Conservation (phyloP, 2,797 vertebrate species). For the Siniperca scherzeri region DNA sequence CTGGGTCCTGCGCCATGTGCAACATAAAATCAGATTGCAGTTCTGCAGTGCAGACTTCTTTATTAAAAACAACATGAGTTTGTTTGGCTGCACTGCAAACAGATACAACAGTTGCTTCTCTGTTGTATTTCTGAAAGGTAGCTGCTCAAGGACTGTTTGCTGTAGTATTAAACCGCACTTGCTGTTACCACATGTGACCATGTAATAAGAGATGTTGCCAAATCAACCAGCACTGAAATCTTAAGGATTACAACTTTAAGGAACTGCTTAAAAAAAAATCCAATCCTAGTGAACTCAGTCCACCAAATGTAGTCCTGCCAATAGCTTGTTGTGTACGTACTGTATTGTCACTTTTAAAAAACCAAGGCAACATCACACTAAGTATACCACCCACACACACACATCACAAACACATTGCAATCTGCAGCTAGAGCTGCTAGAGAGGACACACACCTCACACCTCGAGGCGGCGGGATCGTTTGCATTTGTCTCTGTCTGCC, state of each 20-base stretch:
- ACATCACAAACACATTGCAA: background rate
- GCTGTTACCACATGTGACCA: no score
- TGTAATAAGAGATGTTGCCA: no score
- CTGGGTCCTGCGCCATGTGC: no score
- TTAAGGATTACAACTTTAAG: no score
- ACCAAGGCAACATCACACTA: no score
- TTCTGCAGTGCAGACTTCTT: no score
- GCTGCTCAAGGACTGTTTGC: no score
- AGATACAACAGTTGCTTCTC: background rate
- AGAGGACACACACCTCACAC: constrained; percentile 15
- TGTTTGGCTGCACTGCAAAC: background rate
- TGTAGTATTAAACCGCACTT: no score
- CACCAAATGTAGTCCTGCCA: no score
- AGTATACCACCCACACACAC: background rate
- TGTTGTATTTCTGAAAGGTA: no score
- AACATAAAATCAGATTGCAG: no score
- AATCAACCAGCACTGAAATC: background rate
- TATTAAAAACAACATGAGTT: no score
- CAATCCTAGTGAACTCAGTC: background rate
- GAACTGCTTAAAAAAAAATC: background rate
- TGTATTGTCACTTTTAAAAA: background rate
- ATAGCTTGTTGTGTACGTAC: background rate
- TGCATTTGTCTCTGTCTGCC: constrained; percentile 17
- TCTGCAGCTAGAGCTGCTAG: background rate
- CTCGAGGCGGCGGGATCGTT: constrained; percentile 2